Evolutionary conservation across 1,140 invertebrate genomes (phyloP).

Genomic region (Zaprionus davidi): DNA sequence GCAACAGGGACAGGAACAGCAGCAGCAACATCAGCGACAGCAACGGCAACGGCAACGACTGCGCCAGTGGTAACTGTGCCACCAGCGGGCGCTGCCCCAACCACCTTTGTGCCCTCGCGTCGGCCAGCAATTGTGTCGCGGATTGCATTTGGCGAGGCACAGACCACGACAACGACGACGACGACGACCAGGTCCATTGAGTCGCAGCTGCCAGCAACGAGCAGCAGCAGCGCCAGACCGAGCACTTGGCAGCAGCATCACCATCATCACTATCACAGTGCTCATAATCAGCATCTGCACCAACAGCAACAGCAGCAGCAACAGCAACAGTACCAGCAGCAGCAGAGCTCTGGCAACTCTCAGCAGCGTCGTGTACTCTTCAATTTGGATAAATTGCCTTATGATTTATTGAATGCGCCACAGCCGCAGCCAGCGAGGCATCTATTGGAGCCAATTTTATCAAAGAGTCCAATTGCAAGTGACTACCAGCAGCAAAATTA

Average conservation of each 20-base stretch:
- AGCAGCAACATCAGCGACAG: slow-evolving; percentile 17
- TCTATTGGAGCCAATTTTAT: slow-evolving; percentile 74
- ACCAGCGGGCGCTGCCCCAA: slow-evolving; percentile 52
- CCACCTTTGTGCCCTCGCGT: slow-evolving; percentile 72
- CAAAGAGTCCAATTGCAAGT: slow-evolving; percentile 66
- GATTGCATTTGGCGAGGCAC: slow-evolving; percentile 82
- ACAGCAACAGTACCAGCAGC: slow-evolving; percentile 21
- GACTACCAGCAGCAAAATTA: slow-evolving; percentile 55
- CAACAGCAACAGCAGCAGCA: slow-evolving; percentile 41
- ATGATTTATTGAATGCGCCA: slow-evolving; percentile 84
- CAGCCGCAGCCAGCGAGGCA: slow-evolving; percentile 57
- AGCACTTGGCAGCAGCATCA: slow-evolving; percentile 73
- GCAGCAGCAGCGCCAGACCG: slow-evolving; percentile 51
- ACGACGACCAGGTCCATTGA: slow-evolving; percentile 39
- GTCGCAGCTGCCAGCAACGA: slow-evolving; percentile 31
- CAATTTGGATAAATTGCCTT: slow-evolving; percentile 84
- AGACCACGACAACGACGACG: slow-evolving; percentile 68
- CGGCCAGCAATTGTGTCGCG: slow-evolving; percentile 84
- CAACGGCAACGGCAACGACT: slow-evolving; percentile 13
- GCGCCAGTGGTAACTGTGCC: slow-evolving; percentile 53
- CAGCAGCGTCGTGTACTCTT: slow-evolving; percentile 81
- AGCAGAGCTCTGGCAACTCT: slow-evolving; percentile 41
- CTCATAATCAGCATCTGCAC: slow-evolving; percentile 60
- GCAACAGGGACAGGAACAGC: slow-evolving; percentile 6
- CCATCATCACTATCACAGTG: slow-evolving; percentile 74